Percentiles rank a stretch among this genome's conserved stretches.
Evolutionary conservation across 2,797 vertebrate genomes (phyloP).

Genomic region (Coregonus sp.): DNA sequence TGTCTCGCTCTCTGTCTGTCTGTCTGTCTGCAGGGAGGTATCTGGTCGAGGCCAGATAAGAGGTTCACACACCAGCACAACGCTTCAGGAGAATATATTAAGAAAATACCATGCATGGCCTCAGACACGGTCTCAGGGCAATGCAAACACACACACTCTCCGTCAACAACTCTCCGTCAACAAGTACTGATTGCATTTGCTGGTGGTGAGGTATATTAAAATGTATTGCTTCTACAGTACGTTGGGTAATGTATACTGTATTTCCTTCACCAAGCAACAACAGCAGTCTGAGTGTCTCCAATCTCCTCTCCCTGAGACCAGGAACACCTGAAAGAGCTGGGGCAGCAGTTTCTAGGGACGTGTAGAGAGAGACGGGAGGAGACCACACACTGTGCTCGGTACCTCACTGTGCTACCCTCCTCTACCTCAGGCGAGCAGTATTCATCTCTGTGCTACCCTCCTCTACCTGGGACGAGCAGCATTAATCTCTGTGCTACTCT

Average conservation of each 20-base stretch:
- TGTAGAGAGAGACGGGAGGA: not conserved
- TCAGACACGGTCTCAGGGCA: conserved; percentile 12
- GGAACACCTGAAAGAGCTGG: conserved; percentile 19
- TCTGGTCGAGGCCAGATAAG: conserved; percentile 55
- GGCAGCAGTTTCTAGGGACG: conserved; percentile 16
- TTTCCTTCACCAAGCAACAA: conserved; percentile 17
- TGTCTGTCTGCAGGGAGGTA: conserved; percentile 47
- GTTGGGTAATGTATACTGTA: conserved; percentile 28
- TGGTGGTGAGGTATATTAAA: conserved; percentile 10
- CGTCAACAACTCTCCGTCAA: too few species aligned
- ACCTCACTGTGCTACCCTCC: too few species aligned
- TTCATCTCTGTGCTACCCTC: too few species aligned
- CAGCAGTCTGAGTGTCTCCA: not conserved
- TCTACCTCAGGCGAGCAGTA: too few species aligned
- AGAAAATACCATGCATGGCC: not conserved
- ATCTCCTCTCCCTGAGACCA: conserved; percentile 10
- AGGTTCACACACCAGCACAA: conserved; percentile 36
- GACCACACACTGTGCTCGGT: not conserved
- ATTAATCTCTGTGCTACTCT: too few species aligned
- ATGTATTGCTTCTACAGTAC: conserved; percentile 26
- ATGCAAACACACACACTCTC: conserved; percentile 2
- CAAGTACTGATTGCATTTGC: not conserved
- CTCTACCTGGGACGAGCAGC: too few species aligned
- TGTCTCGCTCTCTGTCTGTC: not conserved
- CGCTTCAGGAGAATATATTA: conserved; percentile 20